Percentiles rank a stretch among this genome's conserved stretches.
These are phyloP conservation scores for Ciona savignyi DNA, from an alignment of 23 tunicate species.

Conservation along the genomic window DNA sequence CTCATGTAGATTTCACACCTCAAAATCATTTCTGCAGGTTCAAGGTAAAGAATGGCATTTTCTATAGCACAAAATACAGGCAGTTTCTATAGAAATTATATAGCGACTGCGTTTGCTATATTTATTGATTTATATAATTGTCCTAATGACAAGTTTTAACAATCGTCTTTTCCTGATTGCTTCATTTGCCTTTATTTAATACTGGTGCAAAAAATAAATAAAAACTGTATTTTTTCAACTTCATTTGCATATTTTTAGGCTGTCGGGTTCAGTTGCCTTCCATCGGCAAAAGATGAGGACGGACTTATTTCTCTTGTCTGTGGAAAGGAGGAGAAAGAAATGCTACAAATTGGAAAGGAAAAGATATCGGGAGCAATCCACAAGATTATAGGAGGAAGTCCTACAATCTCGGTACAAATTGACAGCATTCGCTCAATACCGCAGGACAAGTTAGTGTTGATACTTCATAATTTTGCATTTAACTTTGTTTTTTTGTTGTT, in stretches of 20 bases:
- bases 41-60: too few species aligned
- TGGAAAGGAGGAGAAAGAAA: conserved; percentile 60
- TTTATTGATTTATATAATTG: too few species aligned
- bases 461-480: not conserved
- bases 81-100: too few species aligned
- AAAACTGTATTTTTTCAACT: too few species aligned
- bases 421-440: conserved; percentile 55
- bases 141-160: too few species aligned
- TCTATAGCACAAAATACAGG: too few species aligned
- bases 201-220: too few species aligned
- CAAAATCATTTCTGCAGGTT: conserved; percentile 91
- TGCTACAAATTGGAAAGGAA: conserved; percentile 25
- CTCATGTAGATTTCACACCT: conserved; percentile 62
- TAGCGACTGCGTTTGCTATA: too few species aligned
- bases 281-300: conserved; percentile 71
- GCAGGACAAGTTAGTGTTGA: conserved; percentile 48
- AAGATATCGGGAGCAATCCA: conserved; percentile 61
- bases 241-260: too few species aligned
- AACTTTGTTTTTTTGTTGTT: too few species aligned
- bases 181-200: too few species aligned
- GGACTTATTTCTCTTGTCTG: conserved; percentile 57
- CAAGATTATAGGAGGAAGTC: conserved; percentile 55
- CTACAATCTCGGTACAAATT: conserved; percentile 44
- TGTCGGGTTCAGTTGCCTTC: conserved; percentile 91
- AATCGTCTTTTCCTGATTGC: too few species aligned